Conservation (phyloP, 2,888 invertebrate species). For the Xestia c-nigrum region DNA sequence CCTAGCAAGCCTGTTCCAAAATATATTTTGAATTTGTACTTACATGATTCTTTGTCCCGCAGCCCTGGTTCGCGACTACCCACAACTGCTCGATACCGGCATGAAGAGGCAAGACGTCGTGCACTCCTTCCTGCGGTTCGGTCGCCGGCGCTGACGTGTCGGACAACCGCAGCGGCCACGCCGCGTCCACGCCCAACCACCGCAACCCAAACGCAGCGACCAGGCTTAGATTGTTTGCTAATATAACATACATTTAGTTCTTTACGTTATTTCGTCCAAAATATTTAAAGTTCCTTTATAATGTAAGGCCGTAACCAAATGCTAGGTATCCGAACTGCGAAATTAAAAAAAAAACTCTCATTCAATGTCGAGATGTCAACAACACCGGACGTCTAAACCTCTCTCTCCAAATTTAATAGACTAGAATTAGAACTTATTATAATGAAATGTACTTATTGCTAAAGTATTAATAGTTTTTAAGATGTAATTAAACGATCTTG, state of each 20-base stretch:
- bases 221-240: constrained; percentile 69
- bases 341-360: constrained; percentile 57
- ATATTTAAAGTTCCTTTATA: constrained; percentile 79
- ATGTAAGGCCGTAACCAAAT: constrained; percentile 62
- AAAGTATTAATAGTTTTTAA: constrained; percentile 85
- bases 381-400: constrained; percentile 75
- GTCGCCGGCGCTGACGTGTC: constrained; percentile 93
- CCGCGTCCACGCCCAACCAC: constrained; percentile 60
- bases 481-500: constrained; percentile 82
- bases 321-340: constrained; percentile 76
- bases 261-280: constrained; percentile 85
- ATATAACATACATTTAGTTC: constrained; percentile 65
- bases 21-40: not conserved
- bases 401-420: constrained; percentile 82
- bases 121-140: constrained; percentile 97
- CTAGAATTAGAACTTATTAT: constrained; percentile 74
- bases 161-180: constrained; percentile 63
- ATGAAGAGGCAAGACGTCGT: constrained; percentile 97
- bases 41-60: constrained; percentile 25
- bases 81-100: constrained; percentile 91
- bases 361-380: constrained; percentile 59
- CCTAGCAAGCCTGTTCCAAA: not conserved
- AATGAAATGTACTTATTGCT: constrained; percentile 81
- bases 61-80: constrained; percentile 89
- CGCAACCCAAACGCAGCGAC: constrained; percentile 68